A percentile compares a stretch with the other conserved stretches of the same genome.
These are phyloP conservation scores for Nasua narica DNA, from an alignment of 2,797 vertebrate genomes.

Conservation along the genomic window DNA sequence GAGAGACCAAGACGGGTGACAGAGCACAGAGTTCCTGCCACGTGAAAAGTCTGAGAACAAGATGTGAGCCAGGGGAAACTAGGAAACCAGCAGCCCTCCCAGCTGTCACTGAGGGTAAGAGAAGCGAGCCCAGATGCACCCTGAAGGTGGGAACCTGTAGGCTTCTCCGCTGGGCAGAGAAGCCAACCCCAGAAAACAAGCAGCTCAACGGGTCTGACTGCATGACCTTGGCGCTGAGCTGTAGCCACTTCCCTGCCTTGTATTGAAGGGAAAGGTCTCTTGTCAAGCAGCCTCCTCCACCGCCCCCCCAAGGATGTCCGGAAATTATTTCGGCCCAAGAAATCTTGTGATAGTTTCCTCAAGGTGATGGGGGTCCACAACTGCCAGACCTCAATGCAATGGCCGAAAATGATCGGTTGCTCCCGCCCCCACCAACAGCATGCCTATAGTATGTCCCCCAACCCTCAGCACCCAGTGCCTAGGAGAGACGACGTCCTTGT, in stretches of 20 bases:
- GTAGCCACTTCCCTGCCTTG: background rate
- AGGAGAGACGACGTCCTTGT: slow-evolving; percentile 56
- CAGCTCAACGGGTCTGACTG: background rate
- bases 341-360: slow-evolving; percentile 4
- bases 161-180: background rate
- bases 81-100: background rate
- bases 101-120: background rate
- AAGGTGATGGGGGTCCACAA: background rate
- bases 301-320: background rate
- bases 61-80: background rate
- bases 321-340: slow-evolving; percentile 47
- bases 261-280: background rate
- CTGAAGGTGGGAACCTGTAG: background rate
- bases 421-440: background rate
- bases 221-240: slow-evolving; percentile 70
- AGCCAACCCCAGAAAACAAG: background rate
- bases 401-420: background rate
- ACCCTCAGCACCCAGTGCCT: slow-evolving; percentile 30
- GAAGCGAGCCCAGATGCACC: background rate
- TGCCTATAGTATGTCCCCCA: background rate
- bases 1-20: background rate
- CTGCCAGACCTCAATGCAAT: background rate
- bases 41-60: background rate
- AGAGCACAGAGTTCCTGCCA: background rate
- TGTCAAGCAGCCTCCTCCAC: background rate